Evolutionary conservation across 2,888 invertebrate genomes (phyloP), one percentile per base, ranked within the genome.

Genomic region (Torymus auratus): DNA sequence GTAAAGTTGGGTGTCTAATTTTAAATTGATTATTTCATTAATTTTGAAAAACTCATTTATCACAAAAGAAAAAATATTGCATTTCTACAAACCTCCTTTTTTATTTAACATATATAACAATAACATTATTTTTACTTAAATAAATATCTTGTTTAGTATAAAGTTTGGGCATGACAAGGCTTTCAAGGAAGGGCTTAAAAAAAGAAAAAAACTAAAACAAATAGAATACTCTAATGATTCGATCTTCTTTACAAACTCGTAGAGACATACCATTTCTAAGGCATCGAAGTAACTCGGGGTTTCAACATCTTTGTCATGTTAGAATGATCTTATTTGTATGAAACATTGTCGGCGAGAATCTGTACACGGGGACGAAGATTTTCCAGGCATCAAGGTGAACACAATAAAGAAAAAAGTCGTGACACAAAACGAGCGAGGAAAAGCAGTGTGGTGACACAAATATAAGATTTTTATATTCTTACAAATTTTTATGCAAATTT

Each of bases 401-500:
- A 74, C 65, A 73, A 28, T 17, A 15, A 41, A 28, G n/a, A 69
- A 28, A 58, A 58, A 58, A 69, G 53, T 15, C 4, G 50, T 2
- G 15, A 15, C 11, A 20, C 14, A 14, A 50, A 7, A 64, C 20
- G 20, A 20, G 20, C 20, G 20, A 2, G 20, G 62, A 52, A 62
- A 14, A 62, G 50, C 17, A 15, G 52, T 20, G 52, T 20, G 52
- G 17, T 17, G 1, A 50, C 60, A 71, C 56, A 74, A 55, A 58
- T 60, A 23, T 60, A 67, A 67, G 58, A 68, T 75, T 75, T 68
- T 75, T 75, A 67, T 75, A 75, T 74, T 74, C 75, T 75, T 23
- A 60, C 61, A 68, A 75, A 61, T 75, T 60, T 68, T 75, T 75
- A 68, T 61, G 53, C 60, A 11, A 69, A 69, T 76, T 76, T 62